These are phyloP conservation scores for Alligator mississippiensis DNA, from an alignment of 2,113 vertebrate species.

Conservation along the genomic window DNA sequence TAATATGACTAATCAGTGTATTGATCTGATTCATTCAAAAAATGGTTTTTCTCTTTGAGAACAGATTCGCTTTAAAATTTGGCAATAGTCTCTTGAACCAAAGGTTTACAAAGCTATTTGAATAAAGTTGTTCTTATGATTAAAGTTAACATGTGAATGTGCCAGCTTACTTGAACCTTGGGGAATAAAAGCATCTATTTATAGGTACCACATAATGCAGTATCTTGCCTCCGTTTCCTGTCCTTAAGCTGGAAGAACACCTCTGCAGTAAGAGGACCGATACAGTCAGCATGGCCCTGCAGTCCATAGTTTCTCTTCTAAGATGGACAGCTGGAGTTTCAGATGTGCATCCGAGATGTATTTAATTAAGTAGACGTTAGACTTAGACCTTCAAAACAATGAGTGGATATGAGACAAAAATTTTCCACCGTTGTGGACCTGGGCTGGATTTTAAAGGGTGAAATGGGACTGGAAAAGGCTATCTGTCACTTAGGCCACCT, in stretches of 20 bases:
- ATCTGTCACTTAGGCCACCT: background rate
- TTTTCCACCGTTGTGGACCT: background rate
- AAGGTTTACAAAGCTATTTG: too few species aligned
- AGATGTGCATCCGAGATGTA: slow-evolving; percentile 11
- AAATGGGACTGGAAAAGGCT: background rate
- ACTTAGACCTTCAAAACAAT: slow-evolving; percentile 20
- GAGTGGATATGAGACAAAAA: background rate
- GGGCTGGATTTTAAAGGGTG: background rate
- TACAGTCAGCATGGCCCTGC: slow-evolving; percentile 10
- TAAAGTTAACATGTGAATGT: background rate
- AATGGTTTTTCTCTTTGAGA: background rate
- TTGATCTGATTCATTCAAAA: background rate
- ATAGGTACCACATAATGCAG: slow-evolving; percentile 9
- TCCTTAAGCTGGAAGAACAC: slow-evolving; percentile 49
- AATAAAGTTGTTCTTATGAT: slow-evolving; percentile 42
- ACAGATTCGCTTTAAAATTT: background rate
- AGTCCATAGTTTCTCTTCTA: slow-evolving; percentile 21
- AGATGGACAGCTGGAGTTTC: background rate
- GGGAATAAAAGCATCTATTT: slow-evolving; percentile 55
- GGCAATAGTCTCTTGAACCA: background rate
- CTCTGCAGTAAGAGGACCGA: slow-evolving; percentile 30
- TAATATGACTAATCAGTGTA: background rate
- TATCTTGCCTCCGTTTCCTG: background rate
- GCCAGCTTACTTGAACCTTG: slow-evolving; percentile 43
- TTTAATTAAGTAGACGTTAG: slow-evolving; percentile 17